Evolutionary conservation across 2,113 vertebrate genomes (phyloP), one percentile per base, ranked within the genome.

Genomic region (Salvelinus fontinalis): DNA sequence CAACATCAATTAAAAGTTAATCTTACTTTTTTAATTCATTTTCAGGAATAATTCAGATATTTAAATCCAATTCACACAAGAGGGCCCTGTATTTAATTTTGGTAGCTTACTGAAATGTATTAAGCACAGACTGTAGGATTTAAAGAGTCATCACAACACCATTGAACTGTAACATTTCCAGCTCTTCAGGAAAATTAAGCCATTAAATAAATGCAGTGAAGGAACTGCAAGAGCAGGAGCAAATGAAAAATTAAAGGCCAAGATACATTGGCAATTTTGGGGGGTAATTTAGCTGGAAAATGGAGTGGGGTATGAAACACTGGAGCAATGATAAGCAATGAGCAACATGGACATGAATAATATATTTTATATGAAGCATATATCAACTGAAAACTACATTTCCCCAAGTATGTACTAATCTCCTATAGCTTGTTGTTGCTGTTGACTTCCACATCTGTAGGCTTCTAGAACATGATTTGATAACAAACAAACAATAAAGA

Each of bases 1-100:
- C 67, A 77, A 79, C 85, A 87, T 88, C 87, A 82, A 84, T 90
- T 87, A 89, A 89, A 90, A 89, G 84, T 85, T 88, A 90, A 89
- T 91, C 86, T 88, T 82, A 73, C 69, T 75, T 80, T 80, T 75
- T 54, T 26, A 57, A 83, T 89, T 83, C 77, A 84, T 89, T 89
- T 91, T 51, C 74, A 1, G 18, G 72, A 83, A 82, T 86, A 88
- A 90, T 85, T 79, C 75, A 74, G 54, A 83, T 84, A 86, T 91
- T 91, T 88, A 87, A 93, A 90, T 88, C 84, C 85, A 89, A 86
- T 88, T 83, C 78, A 44, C 82, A 81, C 70, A 86, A 80, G 88
- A 89, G 82, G 74, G 48, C 59, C 84, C 75, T 54, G n/a, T 70
- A 89, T 89, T 90, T 87, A 87, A 90, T 91, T 90, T 86, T 75